A percentile compares a stretch with the other conserved stretches of the same genome.
Evolutionary conservation across 2,113 vertebrate species (phyloP).

Genomic region (Paralichthys olivaceus): DNA sequence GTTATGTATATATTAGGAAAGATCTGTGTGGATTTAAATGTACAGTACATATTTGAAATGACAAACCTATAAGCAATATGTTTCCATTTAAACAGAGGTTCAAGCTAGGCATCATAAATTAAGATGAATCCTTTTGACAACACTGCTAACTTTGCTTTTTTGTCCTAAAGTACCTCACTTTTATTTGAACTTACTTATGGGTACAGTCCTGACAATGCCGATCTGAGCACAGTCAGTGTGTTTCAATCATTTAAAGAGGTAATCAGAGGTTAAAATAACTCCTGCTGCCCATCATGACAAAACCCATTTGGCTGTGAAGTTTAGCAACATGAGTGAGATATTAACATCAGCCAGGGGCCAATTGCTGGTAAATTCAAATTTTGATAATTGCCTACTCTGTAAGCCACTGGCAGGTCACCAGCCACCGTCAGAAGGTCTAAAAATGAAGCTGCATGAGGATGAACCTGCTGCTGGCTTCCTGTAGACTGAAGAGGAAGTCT

Average conservation of each 20-base stretch:
- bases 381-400: conserved; percentile 41
- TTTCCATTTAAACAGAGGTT: too few relatives aligned
- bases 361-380: conserved; percentile 46
- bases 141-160: too few relatives aligned
- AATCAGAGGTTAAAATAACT: conserved; percentile 49
- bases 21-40: too few relatives aligned
- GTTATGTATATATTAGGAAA: too few relatives aligned
- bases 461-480: background rate
- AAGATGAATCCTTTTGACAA: too few relatives aligned
- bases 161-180: too few relatives aligned
- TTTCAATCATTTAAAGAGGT: conserved; percentile 40
- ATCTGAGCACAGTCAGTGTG: background rate
- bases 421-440: conserved; percentile 26
- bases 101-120: too few relatives aligned
- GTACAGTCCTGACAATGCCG: background rate
- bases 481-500: background rate
- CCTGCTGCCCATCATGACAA: conserved; percentile 27
- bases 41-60: too few relatives aligned
- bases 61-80: too few relatives aligned
- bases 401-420: conserved; percentile 48
- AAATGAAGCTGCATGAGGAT: conserved; percentile 21
- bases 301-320: conserved; percentile 46
- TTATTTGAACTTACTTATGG: background rate
- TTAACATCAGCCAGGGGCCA: conserved; percentile 38
- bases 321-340: conserved; percentile 34